Evolutionary conservation across 2,888 invertebrate species (phyloP), one percentile per base, ranked within the genome.

Genomic region (Corythucha ciliata): DNA sequence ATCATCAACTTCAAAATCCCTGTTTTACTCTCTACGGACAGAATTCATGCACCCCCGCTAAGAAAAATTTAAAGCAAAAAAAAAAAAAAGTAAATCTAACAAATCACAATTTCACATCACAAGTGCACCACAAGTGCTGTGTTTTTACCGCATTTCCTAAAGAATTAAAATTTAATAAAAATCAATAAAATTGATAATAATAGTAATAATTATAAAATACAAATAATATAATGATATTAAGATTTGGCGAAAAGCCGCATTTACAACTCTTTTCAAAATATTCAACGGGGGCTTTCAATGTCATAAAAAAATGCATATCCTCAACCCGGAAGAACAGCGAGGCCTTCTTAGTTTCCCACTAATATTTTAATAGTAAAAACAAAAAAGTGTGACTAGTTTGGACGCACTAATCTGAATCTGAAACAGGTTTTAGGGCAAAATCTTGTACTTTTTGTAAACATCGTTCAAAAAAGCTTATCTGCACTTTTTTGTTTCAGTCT

Each of bases 91-190:
- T n/a, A n/a, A n/a, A 8, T 40, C 50, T 53, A 53, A 56, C 48
- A 45, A 56, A 56, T 56, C 56, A 56, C 56, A 56, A 50, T 56
- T 53, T 53, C 50, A 56, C 53, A 56, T 56, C 56, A 56, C 56
- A 56, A 56, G 56, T 56, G 55, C 55, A 49, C 55, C 6, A 48
- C 39, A 16, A 27, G 48, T 48, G 50, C 50, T 41, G 50, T 50
- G 50, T 37, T 37, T 40, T 33, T 18, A 10, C n/a, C n/a, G 36
- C n/a, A 25, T 47, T 33, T 26, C 32, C 41, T 49, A 32, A 41
- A 41, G 22, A 29, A 49, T 10, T 22, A 49, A 37, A 40, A 41
- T 48, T 22, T 32, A n/a, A 21, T 47, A 47, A 21, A 14, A 47
- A 25, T 33, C 47, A 33, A 21, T 20, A 45, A 25, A 18, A 32